Evolutionary conservation across 2,113 vertebrate species (phyloP).

Genomic region (Saguinus midas): DNA sequence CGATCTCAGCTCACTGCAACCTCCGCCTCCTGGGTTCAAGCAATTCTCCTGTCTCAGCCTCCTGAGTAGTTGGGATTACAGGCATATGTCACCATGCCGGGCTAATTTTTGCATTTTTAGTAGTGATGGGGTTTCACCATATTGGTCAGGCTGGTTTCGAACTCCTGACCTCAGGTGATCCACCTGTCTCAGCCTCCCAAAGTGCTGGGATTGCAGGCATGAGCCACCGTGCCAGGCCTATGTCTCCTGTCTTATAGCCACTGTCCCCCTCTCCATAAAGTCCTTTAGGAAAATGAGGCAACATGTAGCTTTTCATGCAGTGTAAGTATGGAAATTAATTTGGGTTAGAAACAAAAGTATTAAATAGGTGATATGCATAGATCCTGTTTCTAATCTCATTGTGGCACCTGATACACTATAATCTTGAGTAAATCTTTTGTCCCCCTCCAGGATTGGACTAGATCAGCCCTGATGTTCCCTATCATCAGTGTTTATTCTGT

Average conservation of each 20-base stretch:
- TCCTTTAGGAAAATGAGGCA: constrained; percentile 28
- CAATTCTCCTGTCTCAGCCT: too few relatives aligned
- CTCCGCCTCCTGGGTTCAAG: too few relatives aligned
- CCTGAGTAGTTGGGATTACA: too few relatives aligned
- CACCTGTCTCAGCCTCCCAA: too few relatives aligned
- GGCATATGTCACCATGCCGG: too few relatives aligned
- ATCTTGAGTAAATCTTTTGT: neutral
- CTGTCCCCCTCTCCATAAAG: neutral
- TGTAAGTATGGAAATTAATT: constrained; percentile 28
- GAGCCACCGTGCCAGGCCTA: too few relatives aligned
- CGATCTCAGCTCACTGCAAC: too few relatives aligned
- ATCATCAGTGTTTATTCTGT: neutral
- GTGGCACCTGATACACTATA: neutral
- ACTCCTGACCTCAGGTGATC: too few relatives aligned
- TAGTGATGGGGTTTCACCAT: too few relatives aligned
- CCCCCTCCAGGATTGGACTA: neutral
- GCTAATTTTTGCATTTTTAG: too few relatives aligned
- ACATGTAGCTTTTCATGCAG: constrained; percentile 38
- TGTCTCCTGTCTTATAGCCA: neutral
- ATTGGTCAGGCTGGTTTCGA: too few relatives aligned
- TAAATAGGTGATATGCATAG: neutral
- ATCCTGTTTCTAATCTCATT: neutral
- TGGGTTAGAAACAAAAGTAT: constrained; percentile 18
- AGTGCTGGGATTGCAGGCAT: too few relatives aligned
- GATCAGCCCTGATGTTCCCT: neutral